Conservation (phyloP, 2,113 vertebrate species). For the Semnopithecus entellus region DNA sequence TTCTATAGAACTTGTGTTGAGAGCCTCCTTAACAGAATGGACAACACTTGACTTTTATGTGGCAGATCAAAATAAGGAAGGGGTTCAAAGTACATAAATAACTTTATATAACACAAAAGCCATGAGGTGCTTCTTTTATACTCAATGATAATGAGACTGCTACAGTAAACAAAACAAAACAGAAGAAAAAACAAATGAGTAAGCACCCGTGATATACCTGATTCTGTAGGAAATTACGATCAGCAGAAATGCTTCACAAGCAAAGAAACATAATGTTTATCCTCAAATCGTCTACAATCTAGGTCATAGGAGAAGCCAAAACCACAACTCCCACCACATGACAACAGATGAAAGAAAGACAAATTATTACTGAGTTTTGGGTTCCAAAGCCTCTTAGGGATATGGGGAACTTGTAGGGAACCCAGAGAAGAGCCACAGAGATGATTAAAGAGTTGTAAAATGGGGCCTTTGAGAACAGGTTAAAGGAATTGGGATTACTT, state of each 20-base stretch:
- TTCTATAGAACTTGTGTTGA: not conserved
- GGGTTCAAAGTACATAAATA: not conserved
- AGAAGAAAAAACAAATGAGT: not conserved
- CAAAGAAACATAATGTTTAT: slow-evolving; percentile 49
- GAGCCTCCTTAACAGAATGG: not conserved
- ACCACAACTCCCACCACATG: slow-evolving; percentile 34
- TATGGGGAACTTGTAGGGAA: slow-evolving; percentile 16
- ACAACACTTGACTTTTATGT: not conserved
- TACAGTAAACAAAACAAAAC: not conserved
- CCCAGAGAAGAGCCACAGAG: slow-evolving; percentile 48
- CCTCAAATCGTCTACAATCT: slow-evolving; percentile 40
- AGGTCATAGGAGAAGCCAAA: slow-evolving; percentile 60
- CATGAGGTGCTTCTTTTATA: not conserved
- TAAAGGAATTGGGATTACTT: slow-evolving; percentile 36
- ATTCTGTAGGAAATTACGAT: not conserved
- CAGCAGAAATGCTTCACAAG: slow-evolving; percentile 33
- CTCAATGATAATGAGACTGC: not conserved
- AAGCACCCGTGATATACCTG: not conserved
- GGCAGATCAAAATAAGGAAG: not conserved
- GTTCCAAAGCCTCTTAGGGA: slow-evolving; percentile 28
- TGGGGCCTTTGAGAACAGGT: not conserved
- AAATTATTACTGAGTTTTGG: slow-evolving; percentile 61
- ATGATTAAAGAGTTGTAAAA: slow-evolving; percentile 69
- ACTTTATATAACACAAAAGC: not conserved
- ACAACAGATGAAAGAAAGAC: slow-evolving; percentile 62